Conservation (phyloP, 2,888 invertebrate species). For the Eutolmus rufibarbis region DNA sequence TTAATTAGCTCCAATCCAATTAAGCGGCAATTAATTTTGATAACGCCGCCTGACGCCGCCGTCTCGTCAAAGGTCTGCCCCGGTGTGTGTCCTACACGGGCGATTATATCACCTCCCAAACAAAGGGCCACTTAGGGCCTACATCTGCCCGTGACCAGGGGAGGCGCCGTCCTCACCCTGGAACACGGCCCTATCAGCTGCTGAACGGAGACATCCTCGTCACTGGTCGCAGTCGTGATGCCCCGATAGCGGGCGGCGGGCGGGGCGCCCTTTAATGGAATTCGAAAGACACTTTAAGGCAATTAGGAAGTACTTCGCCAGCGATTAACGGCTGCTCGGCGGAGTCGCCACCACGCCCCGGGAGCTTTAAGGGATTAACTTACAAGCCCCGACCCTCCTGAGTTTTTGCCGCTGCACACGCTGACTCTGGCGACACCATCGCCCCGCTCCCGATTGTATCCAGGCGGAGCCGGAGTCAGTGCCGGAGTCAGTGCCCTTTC, state of each 20-base stretch:
- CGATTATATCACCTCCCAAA: conserved; percentile 32
- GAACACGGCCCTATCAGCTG: neutral
- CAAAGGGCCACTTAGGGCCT: neutral
- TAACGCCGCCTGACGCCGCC: neutral
- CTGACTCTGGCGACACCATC: neutral
- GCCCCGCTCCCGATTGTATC: neutral
- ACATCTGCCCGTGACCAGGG: conserved; percentile 19
- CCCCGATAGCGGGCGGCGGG: neutral
- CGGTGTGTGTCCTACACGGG: neutral
- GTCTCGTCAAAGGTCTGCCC: conserved; percentile 11
- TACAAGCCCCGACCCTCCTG: neutral
- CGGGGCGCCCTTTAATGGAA: neutral
- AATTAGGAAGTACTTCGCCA: conserved; percentile 16
- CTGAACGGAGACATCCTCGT: neutral
- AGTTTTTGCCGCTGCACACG: neutral
- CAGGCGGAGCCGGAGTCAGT: neutral
- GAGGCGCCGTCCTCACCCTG: neutral
- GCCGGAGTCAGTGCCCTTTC: conserved; percentile 15
- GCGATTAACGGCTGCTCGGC: neutral
- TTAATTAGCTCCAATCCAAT: conserved; percentile 29
- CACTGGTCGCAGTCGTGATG: neutral
- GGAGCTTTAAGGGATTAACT: conserved; percentile 8
- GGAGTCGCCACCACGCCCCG: neutral
- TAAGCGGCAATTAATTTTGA: conserved; percentile 36
- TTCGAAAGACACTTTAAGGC: conserved; percentile 3